Evolutionary conservation across 1,140 invertebrate genomes (phyloP), one percentile per base, ranked within the genome.

Genomic region (Megalonaias nervosa): DNA sequence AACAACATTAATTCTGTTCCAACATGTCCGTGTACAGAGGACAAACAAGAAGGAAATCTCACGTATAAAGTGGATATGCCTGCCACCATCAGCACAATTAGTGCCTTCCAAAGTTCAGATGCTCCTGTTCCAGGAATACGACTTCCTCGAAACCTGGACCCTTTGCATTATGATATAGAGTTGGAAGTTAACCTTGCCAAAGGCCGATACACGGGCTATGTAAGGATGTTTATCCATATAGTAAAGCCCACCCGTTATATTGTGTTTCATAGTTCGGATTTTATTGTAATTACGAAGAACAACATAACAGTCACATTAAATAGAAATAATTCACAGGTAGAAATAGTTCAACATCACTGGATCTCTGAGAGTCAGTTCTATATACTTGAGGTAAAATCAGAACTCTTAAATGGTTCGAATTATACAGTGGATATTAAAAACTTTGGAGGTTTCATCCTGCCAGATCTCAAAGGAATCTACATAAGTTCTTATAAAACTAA

Each of bases 391-490:
- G 48, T 82, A 64, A 69, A 81, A 38, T 57, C 74, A 15, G 61
- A 60, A 14, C 75, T 87, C 19, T 38, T 26, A 16, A 23, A 21
- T 23, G 84, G 81, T 4, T 26, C 56, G 9, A 57, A 71, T n/a
- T 81, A 84, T 64, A 67, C 71, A 13, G 67, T 87, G 23, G 59
- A 79, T n/a, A 71, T 86, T n/a, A 78, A 77, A 19, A 62, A 77
- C 14, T 87, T 82, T 61, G n/a, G 60, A 11, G 84, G 84, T 16
- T 23, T 66, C 12, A 75, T 87, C 48, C 65, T 69, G 15, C 75
- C 78, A 23, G 85, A 86, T 57, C 64, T 86, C 13, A 69, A 81
- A 66, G 86, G 84, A 4, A 75, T 87, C 19, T 87, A 87, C 67
- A 57, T 81, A 60, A 86, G 86, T 61, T 82, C 79, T 4, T 87